Conservation (phyloP, 2,888 invertebrate species). For the Caradrina kadenii region DNA sequence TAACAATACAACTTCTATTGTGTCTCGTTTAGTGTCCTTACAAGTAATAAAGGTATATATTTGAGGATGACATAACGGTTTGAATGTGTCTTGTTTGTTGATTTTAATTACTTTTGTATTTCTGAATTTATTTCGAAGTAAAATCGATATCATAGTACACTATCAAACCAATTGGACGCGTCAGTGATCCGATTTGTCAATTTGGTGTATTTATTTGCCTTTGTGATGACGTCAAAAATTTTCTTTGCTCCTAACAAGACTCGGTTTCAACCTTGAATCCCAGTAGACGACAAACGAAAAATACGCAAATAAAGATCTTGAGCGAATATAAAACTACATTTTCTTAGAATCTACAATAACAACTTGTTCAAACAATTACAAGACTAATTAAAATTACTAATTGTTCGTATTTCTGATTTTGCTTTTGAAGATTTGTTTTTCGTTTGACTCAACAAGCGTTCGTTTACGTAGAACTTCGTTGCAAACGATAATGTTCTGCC, state of each 20-base stretch:
- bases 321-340: conserved; percentile 25
- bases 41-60: too few species aligned
- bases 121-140: conserved; percentile 4
- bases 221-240: conserved; percentile 34
- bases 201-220: conserved; percentile 41
- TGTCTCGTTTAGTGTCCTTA: too few species aligned
- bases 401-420: conserved; percentile 43
- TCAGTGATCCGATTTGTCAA: conserved; percentile 33
- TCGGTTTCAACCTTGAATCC: conserved; percentile 42
- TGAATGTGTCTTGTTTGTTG: neutral
- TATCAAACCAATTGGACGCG: conserved; percentile 11
- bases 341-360: conserved; percentile 43
- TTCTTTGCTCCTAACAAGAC: conserved; percentile 36
- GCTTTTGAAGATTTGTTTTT: conserved; percentile 28
- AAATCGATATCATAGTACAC: conserved; percentile 2
- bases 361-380: conserved; percentile 45
- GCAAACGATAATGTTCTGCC: conserved; percentile 14
- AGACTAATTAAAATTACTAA: conserved; percentile 51
- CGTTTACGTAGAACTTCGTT: conserved; percentile 8
- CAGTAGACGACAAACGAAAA: conserved; percentile 43
- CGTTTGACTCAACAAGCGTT: conserved; percentile 10
- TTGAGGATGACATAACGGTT: too few species aligned
- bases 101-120: conserved; percentile 7
- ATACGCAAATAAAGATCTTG: conserved; percentile 28
- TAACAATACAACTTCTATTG: too few species aligned